A percentile compares a stretch with the other conserved stretches of the same genome.
These are phyloP conservation scores for Lagenorhynchus albirostris DNA, from an alignment of 2,113 vertebrate species.

Conservation along the genomic window DNA sequence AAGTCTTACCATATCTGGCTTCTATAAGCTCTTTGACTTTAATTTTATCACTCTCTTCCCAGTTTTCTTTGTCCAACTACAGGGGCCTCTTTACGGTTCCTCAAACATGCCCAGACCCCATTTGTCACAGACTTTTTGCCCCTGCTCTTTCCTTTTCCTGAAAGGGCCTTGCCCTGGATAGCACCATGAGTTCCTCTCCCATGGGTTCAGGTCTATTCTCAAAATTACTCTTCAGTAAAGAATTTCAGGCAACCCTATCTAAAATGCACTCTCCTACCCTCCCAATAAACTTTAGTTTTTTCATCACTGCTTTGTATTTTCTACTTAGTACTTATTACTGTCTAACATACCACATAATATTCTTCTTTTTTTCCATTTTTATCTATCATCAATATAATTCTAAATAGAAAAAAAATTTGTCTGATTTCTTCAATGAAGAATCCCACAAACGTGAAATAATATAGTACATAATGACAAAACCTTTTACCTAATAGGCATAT, in stretches of 20 bases:
- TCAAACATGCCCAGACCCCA: rapidly evolving
- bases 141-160: neutral
- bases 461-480: neutral
- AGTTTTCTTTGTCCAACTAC: neutral
- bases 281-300: neutral
- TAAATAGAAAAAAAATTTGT: neutral
- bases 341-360: neutral
- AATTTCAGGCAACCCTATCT: neutral
- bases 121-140: neutral
- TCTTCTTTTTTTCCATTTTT: neutral
- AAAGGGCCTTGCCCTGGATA: neutral
- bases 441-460: neutral
- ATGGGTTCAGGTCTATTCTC: neutral
- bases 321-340: neutral
- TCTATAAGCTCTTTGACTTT: neutral
- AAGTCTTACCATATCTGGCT: neutral
- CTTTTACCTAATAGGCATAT: neutral
- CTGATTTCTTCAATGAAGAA: neutral
- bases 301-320: neutral
- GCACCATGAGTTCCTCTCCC: neutral
- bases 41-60: neutral
- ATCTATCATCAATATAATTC: neutral
- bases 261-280: neutral
- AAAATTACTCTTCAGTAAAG: neutral
- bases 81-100: neutral